Base-by-base conservation (phyloP, 2,888 invertebrate genomes). In the Lepidocyrtinus sp. region DNA sequence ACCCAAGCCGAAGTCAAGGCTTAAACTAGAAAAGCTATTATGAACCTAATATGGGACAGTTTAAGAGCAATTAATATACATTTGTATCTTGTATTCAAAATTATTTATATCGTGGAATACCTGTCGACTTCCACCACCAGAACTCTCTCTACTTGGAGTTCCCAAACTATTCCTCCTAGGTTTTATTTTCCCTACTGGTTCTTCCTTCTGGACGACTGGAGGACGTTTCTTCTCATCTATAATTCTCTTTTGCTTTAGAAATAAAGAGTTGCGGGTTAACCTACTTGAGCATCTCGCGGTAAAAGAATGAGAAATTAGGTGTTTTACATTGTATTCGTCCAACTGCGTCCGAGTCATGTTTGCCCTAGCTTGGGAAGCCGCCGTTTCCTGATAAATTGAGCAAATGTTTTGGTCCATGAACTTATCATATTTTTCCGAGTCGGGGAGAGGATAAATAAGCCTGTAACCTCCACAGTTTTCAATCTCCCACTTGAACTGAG, bases 331-430 rank as follows among this genome's bases (percentile, higher is more conserved):
- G 88, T 92, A 91, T 88, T 94, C 93, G 75, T 94, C 92, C 15
- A 94, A 91, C 85, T 94, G 91, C 21, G 92, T 89, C 50, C 93
- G 91, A 0, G 93, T 92, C 68, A 94, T 93, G 87, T 93, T 93
- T 80, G 94, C 94, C 64, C 95, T 91, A 0, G 94, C 94, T 81
- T 94, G 92, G 72, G 94, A 94, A 0, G 94, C 92, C 0, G 92
- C 93, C 0, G 95, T 95, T 84, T 93, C 92, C 65, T 93, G 93
- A 88, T 94, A 95, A 77, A 94, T 89, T 1, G 93, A 93, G 79
- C 92, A 92, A 70, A 93, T 92, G 62, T 93, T 94, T 89, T 95
- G 94, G 87, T 93, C 92, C 88, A 94, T 94, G 87, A 93, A 93
- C 75, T 91, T 90, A 65, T 92, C 91, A 88, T 95, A 95, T 87